Evolutionary conservation across 2,797 vertebrate species (phyloP).

Genomic region (Neostethus bicornis): DNA sequence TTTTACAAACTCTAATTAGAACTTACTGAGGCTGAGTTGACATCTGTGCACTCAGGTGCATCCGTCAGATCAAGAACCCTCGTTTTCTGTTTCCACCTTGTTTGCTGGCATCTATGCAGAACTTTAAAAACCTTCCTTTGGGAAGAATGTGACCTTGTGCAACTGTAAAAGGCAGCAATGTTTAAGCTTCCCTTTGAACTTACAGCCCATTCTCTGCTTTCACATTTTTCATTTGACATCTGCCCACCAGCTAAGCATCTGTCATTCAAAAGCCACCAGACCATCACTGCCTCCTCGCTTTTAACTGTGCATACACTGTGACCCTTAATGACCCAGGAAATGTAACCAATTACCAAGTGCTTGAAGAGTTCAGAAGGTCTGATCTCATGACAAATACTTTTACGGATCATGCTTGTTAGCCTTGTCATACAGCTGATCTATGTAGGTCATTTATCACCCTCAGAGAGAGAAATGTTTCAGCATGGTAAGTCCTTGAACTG

Average conservation of each 20-base stretch:
- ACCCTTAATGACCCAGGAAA: constrained; percentile 57
- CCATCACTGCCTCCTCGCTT: constrained; percentile 32
- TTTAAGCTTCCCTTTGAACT: constrained; percentile 43
- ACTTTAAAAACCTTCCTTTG: constrained; percentile 50
- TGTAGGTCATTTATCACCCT: background rate
- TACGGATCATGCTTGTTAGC: constrained; percentile 24
- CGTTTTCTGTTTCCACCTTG: constrained; percentile 41
- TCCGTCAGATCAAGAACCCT: constrained; percentile 6
- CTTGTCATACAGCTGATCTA: constrained; percentile 19
- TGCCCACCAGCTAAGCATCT: constrained; percentile 42
- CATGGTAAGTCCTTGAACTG: background rate
- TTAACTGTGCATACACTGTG: constrained; percentile 25
- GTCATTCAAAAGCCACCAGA: constrained; percentile 52
- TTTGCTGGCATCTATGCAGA: constrained; percentile 37
- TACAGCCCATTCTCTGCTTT: constrained; percentile 19
- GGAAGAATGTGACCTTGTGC: constrained; percentile 59
- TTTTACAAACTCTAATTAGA: constrained; percentile 42
- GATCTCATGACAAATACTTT: constrained; percentile 22
- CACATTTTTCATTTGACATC: constrained; percentile 27
- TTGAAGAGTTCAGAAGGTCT: constrained; percentile 50
- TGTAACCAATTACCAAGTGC: constrained; percentile 54
- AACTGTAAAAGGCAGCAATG: constrained; percentile 39
- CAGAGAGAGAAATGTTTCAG: background rate
- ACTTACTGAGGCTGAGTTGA: constrained; percentile 25
- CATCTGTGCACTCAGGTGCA: constrained; percentile 20